phyloP scores from a whole-genome alignment of 2,113 vertebrate species.

The Mastomys coucha region DNA sequence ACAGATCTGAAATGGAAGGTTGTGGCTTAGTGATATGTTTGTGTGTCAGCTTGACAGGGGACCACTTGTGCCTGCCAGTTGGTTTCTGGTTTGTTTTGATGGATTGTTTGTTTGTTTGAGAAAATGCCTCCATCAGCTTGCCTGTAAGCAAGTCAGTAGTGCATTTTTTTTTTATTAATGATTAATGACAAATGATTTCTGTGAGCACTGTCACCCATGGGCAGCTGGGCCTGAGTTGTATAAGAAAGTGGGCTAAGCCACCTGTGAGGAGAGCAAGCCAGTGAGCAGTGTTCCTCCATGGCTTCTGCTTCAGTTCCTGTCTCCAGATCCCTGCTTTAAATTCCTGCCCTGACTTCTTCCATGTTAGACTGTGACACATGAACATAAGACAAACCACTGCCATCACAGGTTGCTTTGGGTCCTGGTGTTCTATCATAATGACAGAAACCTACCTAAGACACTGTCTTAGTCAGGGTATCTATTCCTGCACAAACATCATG shows the following conservation, averaged over 20 bases:
- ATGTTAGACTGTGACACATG: neutral
- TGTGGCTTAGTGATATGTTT: neutral
- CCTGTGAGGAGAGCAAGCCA: neutral
- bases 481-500: too few relatives aligned
- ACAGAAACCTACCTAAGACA: neutral
- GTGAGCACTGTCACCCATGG: neutral
- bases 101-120: neutral
- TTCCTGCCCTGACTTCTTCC: neutral
- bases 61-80: neutral
- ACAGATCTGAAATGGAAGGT: neutral
- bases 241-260: neutral
- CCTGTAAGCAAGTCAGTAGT: neutral
- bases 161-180: neutral
- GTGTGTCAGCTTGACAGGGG: neutral
- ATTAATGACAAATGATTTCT: neutral
- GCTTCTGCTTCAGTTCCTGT: neutral
- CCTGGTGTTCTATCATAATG: neutral
- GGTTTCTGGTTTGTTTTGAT: neutral
- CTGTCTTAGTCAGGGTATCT: too few relatives aligned
- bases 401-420: neutral
- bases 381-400: neutral
- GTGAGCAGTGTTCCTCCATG: neutral
- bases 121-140: neutral
- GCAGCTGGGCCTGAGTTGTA: neutral
- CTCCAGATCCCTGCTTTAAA: neutral